Evolutionary conservation across 2,113 vertebrate species (phyloP), one percentile per base, ranked within the genome.

Genomic region (Lichenostomus cassidix): DNA sequence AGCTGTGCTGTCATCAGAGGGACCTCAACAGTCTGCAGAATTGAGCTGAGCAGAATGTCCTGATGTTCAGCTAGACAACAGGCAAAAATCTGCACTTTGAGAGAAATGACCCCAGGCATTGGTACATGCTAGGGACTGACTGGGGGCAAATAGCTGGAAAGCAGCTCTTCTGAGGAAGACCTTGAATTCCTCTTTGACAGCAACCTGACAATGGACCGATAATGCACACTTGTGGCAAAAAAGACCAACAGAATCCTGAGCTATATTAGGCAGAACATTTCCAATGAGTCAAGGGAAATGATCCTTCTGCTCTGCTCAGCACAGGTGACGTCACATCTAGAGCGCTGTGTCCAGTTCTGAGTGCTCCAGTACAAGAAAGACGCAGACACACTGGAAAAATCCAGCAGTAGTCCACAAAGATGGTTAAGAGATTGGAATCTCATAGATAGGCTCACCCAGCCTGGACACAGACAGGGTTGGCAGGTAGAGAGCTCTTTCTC

Each of bases 301-400:
- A 25, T 39, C 29, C 12, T 68, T 64, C 27, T 15, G 14, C 41
- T 55, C 28, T 84, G 23, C 28, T 74, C 19, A 56, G 35, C 24
- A 29, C 1, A 1, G n/a, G 4, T 0, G 0, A 55, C 7, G 41
- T 53, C 49, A 39, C 18, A 39, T 23, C 8, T 49, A 15, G 31
- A n/a, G 13, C 27, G 5, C 5, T 78, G 49, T 39, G 37, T 59
- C 12, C 58, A 65, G 5, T 41, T 31, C 19, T 22, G 35, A 15
- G 7, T 74, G 21, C 10, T 12, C 7, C 11, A 53, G 18, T 14
- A 31, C 8, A 59, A 52, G 6, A 71, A 52, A 53, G 4, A 12
- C 10, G 35, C 0, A 0, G 15, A 55, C 23, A 33, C 78, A 53
- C 10, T n/a, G 10, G 37, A 58, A 63, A 84, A 80, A 74, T 56